phyloP scores from a whole-genome alignment of 2,113 vertebrate genomes.

The Ardeotis arabs region DNA sequence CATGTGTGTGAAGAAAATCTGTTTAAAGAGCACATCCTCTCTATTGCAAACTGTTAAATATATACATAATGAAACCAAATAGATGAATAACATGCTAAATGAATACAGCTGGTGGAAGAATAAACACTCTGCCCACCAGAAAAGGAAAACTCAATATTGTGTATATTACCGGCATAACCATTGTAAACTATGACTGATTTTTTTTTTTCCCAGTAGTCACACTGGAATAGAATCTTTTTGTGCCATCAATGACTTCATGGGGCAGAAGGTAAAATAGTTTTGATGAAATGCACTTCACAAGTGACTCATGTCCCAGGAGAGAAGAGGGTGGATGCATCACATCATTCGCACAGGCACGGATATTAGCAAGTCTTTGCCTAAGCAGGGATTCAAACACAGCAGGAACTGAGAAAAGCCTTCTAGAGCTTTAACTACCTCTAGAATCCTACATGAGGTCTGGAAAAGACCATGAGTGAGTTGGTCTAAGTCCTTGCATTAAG shows the following conservation, averaged over 20 bases:
- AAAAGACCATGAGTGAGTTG: neutral
- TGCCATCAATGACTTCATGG: conserved; percentile 61
- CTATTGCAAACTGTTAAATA: conserved; percentile 19
- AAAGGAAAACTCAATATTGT: conserved; percentile 31
- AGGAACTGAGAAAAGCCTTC: neutral
- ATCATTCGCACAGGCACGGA: neutral
- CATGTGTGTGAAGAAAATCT: neutral
- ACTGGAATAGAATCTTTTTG: conserved; percentile 30
- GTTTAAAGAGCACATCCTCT: neutral
- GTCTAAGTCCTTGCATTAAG: neutral
- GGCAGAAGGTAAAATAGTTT: conserved; percentile 55
- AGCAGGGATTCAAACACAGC: neutral
- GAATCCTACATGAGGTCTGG: neutral
- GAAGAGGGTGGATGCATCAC: conserved; percentile 36
- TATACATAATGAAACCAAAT: conserved; percentile 3
- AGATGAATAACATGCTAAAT: conserved; percentile 40
- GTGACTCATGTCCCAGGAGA: conserved; percentile 52
- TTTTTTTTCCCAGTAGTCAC: conserved; percentile 1
- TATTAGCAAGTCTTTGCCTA: neutral
- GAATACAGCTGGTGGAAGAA: conserved; percentile 59
- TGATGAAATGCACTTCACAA: conserved; percentile 16
- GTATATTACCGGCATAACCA: neutral
- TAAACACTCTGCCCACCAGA: conserved; percentile 32
- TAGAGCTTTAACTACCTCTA: neutral
- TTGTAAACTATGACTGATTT: conserved; percentile 40